Evolutionary conservation across 2,888 invertebrate species (phyloP).

Genomic region (Hypsopygia costalis): DNA sequence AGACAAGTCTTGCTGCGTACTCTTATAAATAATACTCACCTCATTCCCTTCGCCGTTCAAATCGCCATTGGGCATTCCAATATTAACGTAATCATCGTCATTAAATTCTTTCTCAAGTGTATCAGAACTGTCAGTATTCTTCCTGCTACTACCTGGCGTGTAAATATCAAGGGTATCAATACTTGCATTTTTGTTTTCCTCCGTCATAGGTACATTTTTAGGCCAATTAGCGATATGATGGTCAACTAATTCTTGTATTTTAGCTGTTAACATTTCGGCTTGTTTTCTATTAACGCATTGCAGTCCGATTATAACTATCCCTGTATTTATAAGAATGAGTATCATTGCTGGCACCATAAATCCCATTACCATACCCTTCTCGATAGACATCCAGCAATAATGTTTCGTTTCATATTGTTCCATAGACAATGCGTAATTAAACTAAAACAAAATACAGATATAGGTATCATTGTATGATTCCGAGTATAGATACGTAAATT

Average conservation of each 20-base stretch:
- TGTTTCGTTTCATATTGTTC: slow-evolving; percentile 86
- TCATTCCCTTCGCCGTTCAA: slow-evolving; percentile 49
- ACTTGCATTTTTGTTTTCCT: slow-evolving; percentile 50
- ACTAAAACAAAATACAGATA: slow-evolving; percentile 71
- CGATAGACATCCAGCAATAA: slow-evolving; percentile 89
- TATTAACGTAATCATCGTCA: slow-evolving; percentile 59
- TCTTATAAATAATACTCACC: slow-evolving; percentile 45
- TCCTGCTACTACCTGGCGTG: slow-evolving; percentile 60
- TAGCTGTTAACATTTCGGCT: slow-evolving; percentile 63
- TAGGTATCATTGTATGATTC: too few species aligned
- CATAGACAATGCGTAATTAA: slow-evolving; percentile 84
- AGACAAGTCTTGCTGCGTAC: too few species aligned
- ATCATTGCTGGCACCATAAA: slow-evolving; percentile 87
- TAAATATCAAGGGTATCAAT: slow-evolving; percentile 60
- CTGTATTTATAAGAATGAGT: slow-evolving; percentile 83
- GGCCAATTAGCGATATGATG: slow-evolving; percentile 66
- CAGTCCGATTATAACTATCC: slow-evolving; percentile 79
- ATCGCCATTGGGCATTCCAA: slow-evolving; percentile 32
- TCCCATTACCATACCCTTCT: slow-evolving; percentile 87
- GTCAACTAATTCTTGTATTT: slow-evolving; percentile 67
- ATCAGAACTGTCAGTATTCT: slow-evolving; percentile 69
- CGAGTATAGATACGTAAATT: too few species aligned
- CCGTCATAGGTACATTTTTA: slow-evolving; percentile 39
- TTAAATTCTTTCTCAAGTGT: slow-evolving; percentile 62
- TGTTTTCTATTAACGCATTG: slow-evolving; percentile 70